Evolutionary conservation across 2,113 vertebrate species (phyloP).

Genomic region (Mixornis gularis): DNA sequence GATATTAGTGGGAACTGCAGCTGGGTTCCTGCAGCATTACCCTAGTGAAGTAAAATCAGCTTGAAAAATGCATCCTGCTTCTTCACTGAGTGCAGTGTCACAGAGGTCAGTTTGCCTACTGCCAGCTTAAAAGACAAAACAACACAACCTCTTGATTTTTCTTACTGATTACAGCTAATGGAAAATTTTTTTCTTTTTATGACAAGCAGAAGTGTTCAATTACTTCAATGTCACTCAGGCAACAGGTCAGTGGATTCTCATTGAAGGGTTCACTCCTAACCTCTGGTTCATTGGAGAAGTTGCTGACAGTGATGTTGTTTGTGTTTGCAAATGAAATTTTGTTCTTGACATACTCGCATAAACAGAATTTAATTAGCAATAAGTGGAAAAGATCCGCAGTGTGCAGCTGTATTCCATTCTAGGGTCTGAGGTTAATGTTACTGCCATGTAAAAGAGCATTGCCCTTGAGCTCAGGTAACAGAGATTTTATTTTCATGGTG

Average conservation of each 20-base stretch:
- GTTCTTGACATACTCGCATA: background rate
- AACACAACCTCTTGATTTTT: background rate
- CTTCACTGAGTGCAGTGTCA: background rate
- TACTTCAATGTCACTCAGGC: background rate
- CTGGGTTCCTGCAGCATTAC: background rate
- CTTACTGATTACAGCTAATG: background rate
- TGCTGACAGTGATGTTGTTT: rapidly evolving
- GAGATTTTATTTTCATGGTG: background rate
- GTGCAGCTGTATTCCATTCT: background rate
- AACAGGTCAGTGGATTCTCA: background rate
- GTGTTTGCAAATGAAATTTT: background rate
- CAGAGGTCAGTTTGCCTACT: background rate
- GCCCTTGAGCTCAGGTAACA: background rate
- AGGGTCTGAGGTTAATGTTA: background rate
- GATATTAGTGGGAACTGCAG: background rate
- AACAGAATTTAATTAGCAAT: background rate
- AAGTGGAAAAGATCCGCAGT: background rate
- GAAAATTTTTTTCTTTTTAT: background rate
- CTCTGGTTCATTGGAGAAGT: background rate
- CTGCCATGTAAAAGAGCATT: background rate
- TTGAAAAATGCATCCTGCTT: background rate
- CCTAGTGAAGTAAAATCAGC: background rate
- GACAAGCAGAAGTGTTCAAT: rapidly evolving
- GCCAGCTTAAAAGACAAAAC: background rate
- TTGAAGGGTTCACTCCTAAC: background rate